phyloP scores from a whole-genome alignment of 1,140 invertebrate genomes.

The Camponotus floridanus region DNA sequence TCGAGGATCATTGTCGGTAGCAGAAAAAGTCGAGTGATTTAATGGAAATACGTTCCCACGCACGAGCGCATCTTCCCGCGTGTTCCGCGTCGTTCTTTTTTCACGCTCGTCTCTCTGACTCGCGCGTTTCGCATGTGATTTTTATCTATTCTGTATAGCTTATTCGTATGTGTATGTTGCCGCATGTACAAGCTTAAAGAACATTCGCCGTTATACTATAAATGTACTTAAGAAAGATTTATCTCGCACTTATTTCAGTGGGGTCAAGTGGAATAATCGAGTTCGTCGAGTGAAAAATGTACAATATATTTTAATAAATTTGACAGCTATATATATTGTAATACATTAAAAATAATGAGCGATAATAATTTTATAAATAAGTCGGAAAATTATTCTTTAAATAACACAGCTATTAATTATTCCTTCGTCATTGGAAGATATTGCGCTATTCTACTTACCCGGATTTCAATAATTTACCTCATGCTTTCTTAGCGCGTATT shows the following conservation, averaged over 20 bases:
- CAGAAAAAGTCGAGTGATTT: conserved; percentile 76
- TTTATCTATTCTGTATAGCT: conserved; percentile 26
- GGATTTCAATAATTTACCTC: conserved; percentile 19
- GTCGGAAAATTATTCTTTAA: neutral
- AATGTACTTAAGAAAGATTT: conserved; percentile 18
- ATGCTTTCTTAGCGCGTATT: conserved; percentile 16
- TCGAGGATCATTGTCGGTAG: conserved; percentile 47
- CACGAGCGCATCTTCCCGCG: conserved; percentile 64
- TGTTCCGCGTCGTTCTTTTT: conserved; percentile 18
- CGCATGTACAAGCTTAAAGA: conserved; percentile 3
- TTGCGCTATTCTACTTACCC: conserved; percentile 42
- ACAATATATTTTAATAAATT: neutral
- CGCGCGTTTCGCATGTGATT: conserved; percentile 9
- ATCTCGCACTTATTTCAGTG: conserved; percentile 19
- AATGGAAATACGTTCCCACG: conserved; percentile 78
- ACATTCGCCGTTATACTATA: conserved; percentile 13
- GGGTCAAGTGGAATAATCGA: conserved; percentile 11
- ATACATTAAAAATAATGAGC: neutral
- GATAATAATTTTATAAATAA: neutral
- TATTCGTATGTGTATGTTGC: neutral
- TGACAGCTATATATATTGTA: neutral
- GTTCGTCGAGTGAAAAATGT: neutral
- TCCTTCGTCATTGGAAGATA: neutral
- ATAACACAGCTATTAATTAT: conserved; percentile 21
- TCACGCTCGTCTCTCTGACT: neutral